Conservation (phyloP, 2,797 vertebrate species). For the Lithobates pipiens region DNA sequence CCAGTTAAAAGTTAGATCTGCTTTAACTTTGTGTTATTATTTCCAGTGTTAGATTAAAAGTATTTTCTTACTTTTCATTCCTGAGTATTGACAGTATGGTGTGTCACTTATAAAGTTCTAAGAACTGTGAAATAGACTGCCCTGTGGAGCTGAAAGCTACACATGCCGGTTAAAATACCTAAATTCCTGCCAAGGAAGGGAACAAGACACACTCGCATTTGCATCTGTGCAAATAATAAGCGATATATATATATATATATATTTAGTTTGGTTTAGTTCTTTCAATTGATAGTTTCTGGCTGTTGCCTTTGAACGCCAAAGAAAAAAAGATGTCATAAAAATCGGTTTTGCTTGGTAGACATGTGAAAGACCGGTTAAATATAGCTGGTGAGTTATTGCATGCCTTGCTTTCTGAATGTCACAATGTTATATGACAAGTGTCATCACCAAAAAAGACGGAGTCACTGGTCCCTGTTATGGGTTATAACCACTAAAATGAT, state of each 20-base stretch:
- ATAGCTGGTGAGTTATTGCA: conserved; percentile 14
- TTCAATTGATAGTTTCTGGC: neutral
- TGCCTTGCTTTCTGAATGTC: conserved; percentile 29
- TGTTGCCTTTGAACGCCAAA: neutral
- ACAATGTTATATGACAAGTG: conserved; percentile 33
- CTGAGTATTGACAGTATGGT: neutral
- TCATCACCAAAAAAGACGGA: conserved; percentile 26
- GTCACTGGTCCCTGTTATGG: conserved; percentile 24
- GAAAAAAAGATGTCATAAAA: neutral
- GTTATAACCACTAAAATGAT: conserved; percentile 44
- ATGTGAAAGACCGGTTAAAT: conserved; percentile 19
- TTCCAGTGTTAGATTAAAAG: neutral
- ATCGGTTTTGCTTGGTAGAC: conserved; percentile 5
- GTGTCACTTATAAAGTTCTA: neutral
- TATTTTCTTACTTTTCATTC: neutral
- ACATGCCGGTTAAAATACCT: neutral
- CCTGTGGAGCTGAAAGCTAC: neutral
- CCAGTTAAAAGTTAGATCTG: no score
- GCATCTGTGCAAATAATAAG: neutral
- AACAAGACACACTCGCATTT: neutral
- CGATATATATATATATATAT: neutral
- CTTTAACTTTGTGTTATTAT: neutral
- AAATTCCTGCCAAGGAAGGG: neutral
- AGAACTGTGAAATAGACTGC: neutral
- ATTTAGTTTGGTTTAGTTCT: neutral